Base-by-base conservation (phyloP, 2,888 invertebrate species). In the Chromoteleia sp. region DNA sequence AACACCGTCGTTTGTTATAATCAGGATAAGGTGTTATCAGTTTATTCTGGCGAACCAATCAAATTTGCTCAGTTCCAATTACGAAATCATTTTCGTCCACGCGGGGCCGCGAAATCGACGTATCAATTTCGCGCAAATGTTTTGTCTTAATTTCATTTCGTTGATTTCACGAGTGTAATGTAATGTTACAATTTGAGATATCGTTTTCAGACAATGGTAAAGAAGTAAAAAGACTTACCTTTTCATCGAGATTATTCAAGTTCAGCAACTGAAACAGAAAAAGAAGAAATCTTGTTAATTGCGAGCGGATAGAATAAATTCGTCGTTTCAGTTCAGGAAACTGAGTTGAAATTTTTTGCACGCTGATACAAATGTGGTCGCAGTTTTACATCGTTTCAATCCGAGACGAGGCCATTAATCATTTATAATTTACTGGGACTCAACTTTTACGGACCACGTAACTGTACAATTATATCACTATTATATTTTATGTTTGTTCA, bases 181-280 rank as follows among this genome's bases (percentile, higher is more conserved):
- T n/a, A n/a, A n/a, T n/a, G n/a, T n/a, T n/a, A n/a, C n/a, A n/a
- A n/a, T n/a, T n/a, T n/a, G n/a, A 25, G 5, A 25, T 25, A 25
- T 25, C 25, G 5, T 2, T 25, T 25, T 25, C 25, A 25, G 25
- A 5, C 25, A 33, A 41, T 12, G 36, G 10, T 1, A 12, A 50
- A 25, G 25, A 50, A 50, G 45, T 5, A 29, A 52, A 19, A 54
- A 29, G 15, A 39, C 91, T 91, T 85, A 91, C 91, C 90, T 90
- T 91, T 82, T 91, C 91, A 81, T 91, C 90, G 85, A 91, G 89
- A 59, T 85, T 89, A 84, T 88, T 87, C 73, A 91, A 74, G 79
- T 91, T 89, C 68, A 90, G 91, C 81, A 91, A 84, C 91, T 91
- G 88, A 41, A 89, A 88, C 75, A 80, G 39, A 83, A 85, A 74